Evolutionary conservation across 2,888 invertebrate species (phyloP), one percentile per base, ranked within the genome.

Genomic region (Anagyrus pseudococci): DNA sequence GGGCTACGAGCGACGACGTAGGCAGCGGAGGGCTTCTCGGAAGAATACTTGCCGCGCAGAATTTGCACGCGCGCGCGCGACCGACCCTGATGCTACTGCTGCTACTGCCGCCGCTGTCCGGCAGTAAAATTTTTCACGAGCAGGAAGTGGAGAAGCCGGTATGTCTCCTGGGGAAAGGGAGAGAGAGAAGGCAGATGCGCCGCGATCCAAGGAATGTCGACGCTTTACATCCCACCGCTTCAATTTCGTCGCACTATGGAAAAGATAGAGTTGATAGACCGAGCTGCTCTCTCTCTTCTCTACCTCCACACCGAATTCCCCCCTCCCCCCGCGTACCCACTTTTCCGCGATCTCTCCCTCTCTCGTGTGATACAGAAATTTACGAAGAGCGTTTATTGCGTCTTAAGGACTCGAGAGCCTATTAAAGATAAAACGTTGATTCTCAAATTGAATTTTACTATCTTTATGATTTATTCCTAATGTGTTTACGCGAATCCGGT

Each of bases 121-220:
- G 54, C 50, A 64, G 62, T 66, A 64, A 64, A 68, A 66, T 64
- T 66, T 64, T 68, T 68, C 66, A 64, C 26, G 19, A 46, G 37
- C 41, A 23, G 44, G 33, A 33, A 22, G 47, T 22, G 44, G 26
- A 25, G 23, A 23, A 55, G 44, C 26, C 43, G 57, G 61, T 56
- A 64, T 59, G 53, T 56, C 61, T 44, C 55, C 19, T 8, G 50
- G 15, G 6, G 29, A 13, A 8, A 20, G 46, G 13, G 37, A 61
- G 33, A 25, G 33, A 37, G 47, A 19, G 50, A 7, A 48, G 13
- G 26, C 15, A 33, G 41, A 63, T 43, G 17, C 40, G 23, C 26
- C 41, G 47, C 47, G 54, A 59, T 20, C 49, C 41, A 41, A 58
- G 66, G 64, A 66, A 68, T 66, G 66, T 66, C 66, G 48, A 58